Evolutionary conservation across 1,140 invertebrate genomes (phyloP), one percentile per base, ranked within the genome.

Genomic region (Parasteatoda tepidariorum): DNA sequence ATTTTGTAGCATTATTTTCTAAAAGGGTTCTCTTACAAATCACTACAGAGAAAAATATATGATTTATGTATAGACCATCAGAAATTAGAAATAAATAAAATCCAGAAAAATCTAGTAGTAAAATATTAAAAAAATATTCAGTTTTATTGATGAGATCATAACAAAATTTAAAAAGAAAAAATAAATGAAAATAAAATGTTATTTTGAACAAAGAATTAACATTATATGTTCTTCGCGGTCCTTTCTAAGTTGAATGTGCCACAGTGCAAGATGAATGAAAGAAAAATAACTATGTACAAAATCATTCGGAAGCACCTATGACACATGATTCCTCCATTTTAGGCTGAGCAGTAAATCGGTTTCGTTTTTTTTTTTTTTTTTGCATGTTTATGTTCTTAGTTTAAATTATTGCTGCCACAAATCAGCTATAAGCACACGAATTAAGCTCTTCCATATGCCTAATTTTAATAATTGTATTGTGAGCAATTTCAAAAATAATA

Each of bases 341-440:
- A 82, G 78, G 78, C 78, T 82, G 78, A 82, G 78, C 78, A 66
- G 78, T 82, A 70, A 70, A 82, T 82, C 78, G 59, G 78, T 41
- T 68, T 41, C 7, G 24, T 38, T 79, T 64, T 28, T 33, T 11
- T 55, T 54, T 3, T 41, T 22, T 57, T 82, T 41, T 61, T 31
- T 70, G 78, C 78, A 82, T n/a, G n/a, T n/a, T n/a, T n/a, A n/a
- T n/a, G n/a, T n/a, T n/a, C n/a, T n/a, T 82, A 82, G 78, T 64
- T 82, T 67, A 70, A 61, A 61, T n/a, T 70, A 82, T 82, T 82
- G 78, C 66, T 82, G 66, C 78, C 78, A 61, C 55, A 71, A 82
- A 70, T 54, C 71, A 70, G 71, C 73, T 61, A 70, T 82, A 55
- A 33, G 62, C 62, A 64, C 64, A 82, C 57, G 61, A 55, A 15